Conservation (phyloP, 2,113 vertebrate genomes). For the Ellobius talpinus region DNA sequence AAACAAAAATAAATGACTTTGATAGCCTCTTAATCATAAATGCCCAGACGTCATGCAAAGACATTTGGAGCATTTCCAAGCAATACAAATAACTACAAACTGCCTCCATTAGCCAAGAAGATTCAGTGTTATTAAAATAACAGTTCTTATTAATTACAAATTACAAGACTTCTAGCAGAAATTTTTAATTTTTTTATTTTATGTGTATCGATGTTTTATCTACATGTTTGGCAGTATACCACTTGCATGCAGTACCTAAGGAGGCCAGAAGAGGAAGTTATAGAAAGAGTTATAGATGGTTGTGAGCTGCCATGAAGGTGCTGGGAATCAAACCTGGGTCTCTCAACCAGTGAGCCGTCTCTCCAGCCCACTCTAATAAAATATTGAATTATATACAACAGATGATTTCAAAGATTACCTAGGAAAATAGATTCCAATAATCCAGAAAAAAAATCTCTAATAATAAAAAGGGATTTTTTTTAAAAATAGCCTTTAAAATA, state of each 20-base stretch:
- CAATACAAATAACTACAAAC: not conserved
- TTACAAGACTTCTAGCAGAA: not conserved
- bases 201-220: not conserved
- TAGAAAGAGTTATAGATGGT: not conserved
- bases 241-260: not conserved
- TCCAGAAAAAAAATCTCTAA: not conserved
- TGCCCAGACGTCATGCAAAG: not conserved
- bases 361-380: not conserved
- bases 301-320: not conserved
- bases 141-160: not conserved
- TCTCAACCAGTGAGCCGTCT: not conserved
- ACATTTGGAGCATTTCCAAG: not conserved
- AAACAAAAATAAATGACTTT: not conserved
- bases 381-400: not conserved
- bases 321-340: not conserved
- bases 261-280: not conserved
- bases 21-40: conserved; percentile 14
- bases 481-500: conserved; percentile 15
- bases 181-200: not conserved
- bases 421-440: conserved; percentile 47
- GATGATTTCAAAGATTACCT: conserved; percentile 8
- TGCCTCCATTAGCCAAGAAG: not conserved
- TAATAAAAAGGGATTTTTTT: not conserved
- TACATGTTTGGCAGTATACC: not conserved
- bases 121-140: not conserved